Evolutionary conservation across 2,888 invertebrate species (phyloP), one percentile per base, ranked within the genome.

Genomic region (Proisotoma minuta): DNA sequence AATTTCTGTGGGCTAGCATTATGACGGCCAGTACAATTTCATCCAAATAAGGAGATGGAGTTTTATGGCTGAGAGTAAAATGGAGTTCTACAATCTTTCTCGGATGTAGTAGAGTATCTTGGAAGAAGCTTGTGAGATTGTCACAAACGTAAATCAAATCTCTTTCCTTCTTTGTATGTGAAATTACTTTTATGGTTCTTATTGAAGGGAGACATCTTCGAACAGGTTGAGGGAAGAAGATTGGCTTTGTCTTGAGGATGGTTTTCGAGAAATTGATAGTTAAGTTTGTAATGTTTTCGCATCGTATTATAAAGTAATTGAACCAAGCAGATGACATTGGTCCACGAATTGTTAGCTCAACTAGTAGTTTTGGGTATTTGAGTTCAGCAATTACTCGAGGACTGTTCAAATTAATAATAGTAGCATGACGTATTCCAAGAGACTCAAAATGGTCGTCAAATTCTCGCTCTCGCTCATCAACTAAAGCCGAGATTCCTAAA

Each of bases 71-170:
- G 8, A 52, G 29, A 20, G 27, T 23, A 28, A 52, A 52, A 15
- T 24, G 3, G 4, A 52, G 15, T 4, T 26, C 27, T n/a, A n/a
- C 24, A 26, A 52, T 26, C 5, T 50, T 28, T n/a, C 23, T 18
- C 3, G 26, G 5, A 4, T 24, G 26, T 8, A n/a, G n/a, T 24
- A 52, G 20, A 5, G 27, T 20, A n/a, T 27, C 52, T 15, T 15
- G 15, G 5, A 52, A 3, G n/a, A 52, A 26, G 15, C 22, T 24
- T 3, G 3, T 28, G 5, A 52, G 3, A 28, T 52, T 52, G 28
- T 52, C 52, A 52, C 52, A 52, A 24, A 52, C 24, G 26, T 52
- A 52, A 24, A 52, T 52, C 28, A 52, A 28, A 18, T 52, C 52
- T n/a, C 20, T 52, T 27, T 52, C 52, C n/a, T 27, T 27, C 18